A percentile compares a stretch with the other conserved stretches of the same genome.
Conservation (phyloP, 2,888 invertebrate species). For the Patella pellucida region DNA sequence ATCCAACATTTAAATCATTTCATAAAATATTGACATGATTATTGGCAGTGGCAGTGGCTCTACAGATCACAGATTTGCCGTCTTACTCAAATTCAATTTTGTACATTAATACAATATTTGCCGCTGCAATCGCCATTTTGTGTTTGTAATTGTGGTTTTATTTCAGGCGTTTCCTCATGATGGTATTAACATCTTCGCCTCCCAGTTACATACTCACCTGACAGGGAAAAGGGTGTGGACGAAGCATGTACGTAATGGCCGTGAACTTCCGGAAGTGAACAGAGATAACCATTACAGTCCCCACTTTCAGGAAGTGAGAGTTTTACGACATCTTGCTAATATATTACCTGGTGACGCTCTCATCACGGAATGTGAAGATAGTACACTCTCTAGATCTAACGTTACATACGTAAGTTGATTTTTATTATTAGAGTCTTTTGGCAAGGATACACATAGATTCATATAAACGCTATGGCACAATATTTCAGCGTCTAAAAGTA, state of each 20-base stretch:
- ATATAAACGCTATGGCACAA: no score
- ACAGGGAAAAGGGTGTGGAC: constrained; percentile 88
- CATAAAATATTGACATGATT: no score
- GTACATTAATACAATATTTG: no score
- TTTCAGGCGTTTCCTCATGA: constrained; percentile 76
- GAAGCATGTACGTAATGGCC: constrained; percentile 85
- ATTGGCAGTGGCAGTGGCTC: no score
- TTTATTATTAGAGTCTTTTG: background rate
- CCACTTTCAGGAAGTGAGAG: constrained; percentile 97
- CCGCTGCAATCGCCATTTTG: no score
- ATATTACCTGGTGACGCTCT: constrained; percentile 88
- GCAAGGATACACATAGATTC: no score
- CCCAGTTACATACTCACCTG: constrained; percentile 96
- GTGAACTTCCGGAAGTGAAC: constrained; percentile 86
- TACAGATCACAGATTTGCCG: no score
- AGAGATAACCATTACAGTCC: constrained; percentile 95
- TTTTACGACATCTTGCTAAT: constrained; percentile 83
- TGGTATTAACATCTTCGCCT: constrained; percentile 93
- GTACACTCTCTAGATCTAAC: constrained; percentile 81
- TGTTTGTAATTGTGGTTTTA: no score
- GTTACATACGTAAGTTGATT: constrained; percentile 78
- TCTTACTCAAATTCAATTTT: no score
- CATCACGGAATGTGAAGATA: constrained; percentile 91
- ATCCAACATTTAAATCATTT: no score
- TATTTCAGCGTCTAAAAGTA: no score